A percentile compares a stretch with the other conserved stretches of the same genome.
Conservation (phyloP, 1,140 invertebrate species). For the Druon quercuslanigerum region DNA sequence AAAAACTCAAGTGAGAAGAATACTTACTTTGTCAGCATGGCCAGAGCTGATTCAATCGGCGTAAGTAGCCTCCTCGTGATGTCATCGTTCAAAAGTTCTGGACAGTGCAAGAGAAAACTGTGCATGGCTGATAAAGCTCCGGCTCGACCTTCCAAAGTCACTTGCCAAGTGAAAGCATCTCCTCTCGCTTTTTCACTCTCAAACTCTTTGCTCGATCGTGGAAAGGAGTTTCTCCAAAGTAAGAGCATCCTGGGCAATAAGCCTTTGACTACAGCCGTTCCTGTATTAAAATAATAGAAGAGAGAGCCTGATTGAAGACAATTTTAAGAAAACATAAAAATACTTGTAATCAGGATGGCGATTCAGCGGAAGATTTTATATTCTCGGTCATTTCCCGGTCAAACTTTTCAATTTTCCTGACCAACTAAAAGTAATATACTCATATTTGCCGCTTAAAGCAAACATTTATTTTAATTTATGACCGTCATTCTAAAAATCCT, state of each 20-base stretch:
- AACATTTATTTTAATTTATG: no score
- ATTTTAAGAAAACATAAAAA: neutral
- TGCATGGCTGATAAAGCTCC: conserved; percentile 97
- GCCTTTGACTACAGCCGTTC: conserved; percentile 91
- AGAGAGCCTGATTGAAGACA: conserved; percentile 34
- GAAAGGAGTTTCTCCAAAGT: conserved; percentile 98
- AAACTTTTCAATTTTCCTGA: no score
- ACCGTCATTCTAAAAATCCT: no score
- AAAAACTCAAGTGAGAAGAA: conserved; percentile 19
- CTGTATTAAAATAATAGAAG: conserved; percentile 70
- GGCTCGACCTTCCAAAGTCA: conserved; percentile 96
- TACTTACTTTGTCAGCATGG: conserved; percentile 94
- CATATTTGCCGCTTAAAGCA: no score
- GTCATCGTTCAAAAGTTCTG: conserved; percentile 93
- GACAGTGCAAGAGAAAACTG: conserved; percentile 93
- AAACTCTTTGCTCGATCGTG: conserved; percentile 94
- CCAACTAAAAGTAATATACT: no score
- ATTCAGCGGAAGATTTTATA: no score
- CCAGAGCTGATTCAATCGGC: conserved; percentile 95
- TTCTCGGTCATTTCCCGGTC: no score
- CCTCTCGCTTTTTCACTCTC: conserved; percentile 98
- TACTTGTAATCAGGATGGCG: neutral
- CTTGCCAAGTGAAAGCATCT: conserved; percentile 99
- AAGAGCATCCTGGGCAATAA: conserved; percentile 93
- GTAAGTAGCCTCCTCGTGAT: conserved; percentile 90